phyloP scores from a whole-genome alignment of 1,140 invertebrate genomes.

The Sesamia nonagrioides region DNA sequence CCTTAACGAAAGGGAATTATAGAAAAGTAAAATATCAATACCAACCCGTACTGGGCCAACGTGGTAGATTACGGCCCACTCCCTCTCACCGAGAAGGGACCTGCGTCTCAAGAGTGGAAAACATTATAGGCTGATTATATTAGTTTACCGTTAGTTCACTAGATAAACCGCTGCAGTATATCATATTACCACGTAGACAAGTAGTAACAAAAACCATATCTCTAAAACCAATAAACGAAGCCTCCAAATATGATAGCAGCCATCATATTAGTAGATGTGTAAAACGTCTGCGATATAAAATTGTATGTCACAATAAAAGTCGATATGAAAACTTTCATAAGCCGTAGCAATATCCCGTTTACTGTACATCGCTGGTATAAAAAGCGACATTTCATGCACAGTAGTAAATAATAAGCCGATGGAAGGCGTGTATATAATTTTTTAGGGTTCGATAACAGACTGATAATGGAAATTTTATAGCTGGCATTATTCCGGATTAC shows the following conservation, averaged over 20 bases:
- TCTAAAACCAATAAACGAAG: conserved; percentile 4
- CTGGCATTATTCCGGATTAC: conserved; percentile 41
- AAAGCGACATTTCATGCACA: conserved; percentile 26
- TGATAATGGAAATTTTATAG: conserved; percentile 47
- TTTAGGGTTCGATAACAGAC: conserved; percentile 42
- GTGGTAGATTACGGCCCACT: too few relatives aligned
- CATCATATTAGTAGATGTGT: conserved; percentile 30
- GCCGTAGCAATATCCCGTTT: conserved; percentile 56
- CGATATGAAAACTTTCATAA: conserved; percentile 65
- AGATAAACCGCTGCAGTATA: too few relatives aligned
- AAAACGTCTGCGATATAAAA: conserved; percentile 50
- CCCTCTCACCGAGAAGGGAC: too few relatives aligned
- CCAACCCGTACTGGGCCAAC: too few relatives aligned
- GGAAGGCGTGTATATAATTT: conserved; percentile 32
- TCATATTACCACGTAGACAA: too few relatives aligned
- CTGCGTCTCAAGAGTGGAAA: too few relatives aligned
- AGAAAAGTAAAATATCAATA: too few relatives aligned
- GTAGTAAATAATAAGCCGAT: conserved; percentile 58
- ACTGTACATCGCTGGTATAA: conserved; percentile 49
- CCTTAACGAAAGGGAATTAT: too few relatives aligned
- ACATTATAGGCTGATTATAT: too few relatives aligned
- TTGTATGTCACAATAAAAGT: conserved; percentile 58
- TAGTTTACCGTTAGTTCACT: too few relatives aligned
- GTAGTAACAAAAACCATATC: too few relatives aligned
- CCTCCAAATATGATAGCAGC: not conserved